Conservation (phyloP, 2,888 invertebrate genomes). For the Cantharis rufa region DNA sequence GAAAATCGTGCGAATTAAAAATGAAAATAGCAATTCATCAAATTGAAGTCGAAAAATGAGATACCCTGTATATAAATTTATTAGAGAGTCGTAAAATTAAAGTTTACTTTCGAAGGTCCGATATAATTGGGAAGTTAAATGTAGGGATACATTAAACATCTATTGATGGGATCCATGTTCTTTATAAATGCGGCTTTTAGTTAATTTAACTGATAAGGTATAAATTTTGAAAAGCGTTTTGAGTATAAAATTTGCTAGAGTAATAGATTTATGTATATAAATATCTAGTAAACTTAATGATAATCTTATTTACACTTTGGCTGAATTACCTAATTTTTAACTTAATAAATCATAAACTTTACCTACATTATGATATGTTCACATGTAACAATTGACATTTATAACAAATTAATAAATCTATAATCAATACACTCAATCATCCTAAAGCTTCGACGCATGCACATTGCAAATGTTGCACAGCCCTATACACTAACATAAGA, state of each 20-base stretch:
- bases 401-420: constrained; percentile 30
- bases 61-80: neutral
- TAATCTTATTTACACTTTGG: constrained; percentile 48
- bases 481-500: constrained; percentile 53
- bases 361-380: constrained; percentile 24
- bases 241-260: constrained; percentile 38
- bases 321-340: constrained; percentile 35
- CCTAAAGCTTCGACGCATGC: constrained; percentile 29
- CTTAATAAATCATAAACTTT: constrained; percentile 33
- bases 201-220: constrained; percentile 32
- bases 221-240: constrained; percentile 37
- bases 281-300: constrained; percentile 27
- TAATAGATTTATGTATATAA: constrained; percentile 12
- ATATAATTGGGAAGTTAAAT: neutral
- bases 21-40: neutral
- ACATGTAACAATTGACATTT: constrained; percentile 30
- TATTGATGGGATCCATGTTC: neutral
- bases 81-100: neutral
- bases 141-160: neutral
- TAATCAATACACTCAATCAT: constrained; percentile 21
- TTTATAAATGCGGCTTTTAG: constrained; percentile 22
- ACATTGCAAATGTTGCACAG: constrained; percentile 42
- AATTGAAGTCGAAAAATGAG: neutral
- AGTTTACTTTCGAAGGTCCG: neutral
- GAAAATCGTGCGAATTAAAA: neutral